Evolutionary conservation across 2,888 invertebrate species (phyloP).

Genomic region (Nineta flava): DNA sequence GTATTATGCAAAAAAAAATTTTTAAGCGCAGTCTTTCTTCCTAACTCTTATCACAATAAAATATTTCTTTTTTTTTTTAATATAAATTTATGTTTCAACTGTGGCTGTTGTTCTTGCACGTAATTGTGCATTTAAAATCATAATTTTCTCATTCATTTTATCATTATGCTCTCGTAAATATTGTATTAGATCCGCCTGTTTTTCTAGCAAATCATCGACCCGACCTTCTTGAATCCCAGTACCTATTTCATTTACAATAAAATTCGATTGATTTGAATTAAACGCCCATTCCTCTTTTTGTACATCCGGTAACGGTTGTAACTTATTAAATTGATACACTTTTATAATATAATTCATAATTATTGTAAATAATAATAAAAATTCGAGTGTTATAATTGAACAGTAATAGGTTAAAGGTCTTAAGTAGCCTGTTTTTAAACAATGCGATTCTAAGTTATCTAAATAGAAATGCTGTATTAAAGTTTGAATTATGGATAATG

Average conservation of each 20-base stretch:
- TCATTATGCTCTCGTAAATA: constrained; percentile 51
- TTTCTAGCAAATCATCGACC: constrained; percentile 43
- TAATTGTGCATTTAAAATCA: constrained; percentile 37
- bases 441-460: constrained; percentile 32
- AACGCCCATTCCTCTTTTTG: constrained; percentile 40
- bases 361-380: constrained; percentile 29
- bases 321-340: constrained; percentile 41
- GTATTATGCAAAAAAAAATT: too few relatives aligned
- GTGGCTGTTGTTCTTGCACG: constrained; percentile 14
- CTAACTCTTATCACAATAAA: too few relatives aligned
- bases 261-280: constrained; percentile 31
- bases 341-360: constrained; percentile 36
- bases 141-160: constrained; percentile 44
- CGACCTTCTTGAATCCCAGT: constrained; percentile 31
- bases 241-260: constrained; percentile 33
- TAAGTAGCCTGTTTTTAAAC: constrained; percentile 29
- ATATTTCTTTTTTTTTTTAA: too few relatives aligned
- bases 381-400: constrained; percentile 34
- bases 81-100: too few relatives aligned
- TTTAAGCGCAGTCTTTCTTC: too few relatives aligned
- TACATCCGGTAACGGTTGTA: constrained; percentile 43
- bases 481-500: constrained; percentile 36
- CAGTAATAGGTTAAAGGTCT: constrained; percentile 43
- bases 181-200: constrained; percentile 54
- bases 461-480: constrained; percentile 39